Base-by-base conservation (phyloP, 30 jellyfish, hydroid and myxozoan genomes). In the Cassiopea xamachana region DNA sequence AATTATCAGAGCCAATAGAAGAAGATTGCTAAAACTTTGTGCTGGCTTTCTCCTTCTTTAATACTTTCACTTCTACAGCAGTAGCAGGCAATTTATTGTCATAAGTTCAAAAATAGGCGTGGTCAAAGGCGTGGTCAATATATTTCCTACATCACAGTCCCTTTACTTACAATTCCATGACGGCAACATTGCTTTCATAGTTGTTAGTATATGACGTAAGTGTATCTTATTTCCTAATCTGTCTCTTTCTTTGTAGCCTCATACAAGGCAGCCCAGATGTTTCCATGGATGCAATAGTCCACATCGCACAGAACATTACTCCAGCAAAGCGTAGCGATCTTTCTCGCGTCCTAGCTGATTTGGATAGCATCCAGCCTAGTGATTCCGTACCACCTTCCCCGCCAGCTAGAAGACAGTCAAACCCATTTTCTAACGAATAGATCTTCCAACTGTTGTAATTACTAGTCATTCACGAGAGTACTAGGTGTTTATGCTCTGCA, bases 241-340 rank as follows among this genome's bases (percentile, higher is more conserved):
- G 67, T 49, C 55, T 16, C 58, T 82, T 82, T 51, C 7, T 46
- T 81, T 67, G 4, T 82, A 94, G 98, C 46, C 86, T 94, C 62
- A 94, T 94, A 16, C 93, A 82, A 27, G 84, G 87, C 48, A 94
- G 91, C 81, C 98, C 98, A 46, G 98, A 94, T 55, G 88, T 94
- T 69, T 97, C 97, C 48, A 94, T 94, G 98, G 98, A 94, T 50
- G 97, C 98, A 15, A 94, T 94, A 61, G 97, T 94, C 10, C 96
- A 94, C 83, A 94, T 94, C 49, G 94, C 96, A 1, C 98, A 94
- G 72, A 93, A 90, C 79, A 78, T 94, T 51, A 94, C 93, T 44
- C 85, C 92, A 18, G 91, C 93, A 6, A 94, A 94, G 60, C 93
- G 97, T 1, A 89, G 86, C 67, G 98, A 94, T n/a, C 78, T 94